Evolutionary conservation across 1,140 invertebrate genomes (phyloP), one percentile per base, ranked within the genome.

Genomic region (Scaptomyza graminum): DNA sequence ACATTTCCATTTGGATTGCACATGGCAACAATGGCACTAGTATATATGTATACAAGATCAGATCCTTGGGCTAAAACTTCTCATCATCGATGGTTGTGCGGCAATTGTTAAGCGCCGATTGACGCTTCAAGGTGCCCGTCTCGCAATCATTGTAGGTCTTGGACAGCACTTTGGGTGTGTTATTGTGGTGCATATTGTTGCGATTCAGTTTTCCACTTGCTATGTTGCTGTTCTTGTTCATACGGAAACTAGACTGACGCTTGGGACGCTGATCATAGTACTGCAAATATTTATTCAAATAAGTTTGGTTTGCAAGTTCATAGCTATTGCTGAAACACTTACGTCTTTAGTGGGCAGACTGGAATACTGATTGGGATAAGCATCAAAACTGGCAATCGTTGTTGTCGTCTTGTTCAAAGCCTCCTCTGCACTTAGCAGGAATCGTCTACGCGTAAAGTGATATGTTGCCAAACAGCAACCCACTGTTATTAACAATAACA

Each of bases 331-430:
- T 34, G 3, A 6, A 25, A 85, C 91, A 79, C 93, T 93, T 69
- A 95, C 94, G 90, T 95, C 95, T 83, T 95, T 96, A 54, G 96
- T 92, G 0, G 95, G 96, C 31, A 97, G 94, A n/a, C 95, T 95
- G 44, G 96, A 95, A 85, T 97, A 97, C 64, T 95, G 95, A 90
- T 97, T 97, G 78, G 95, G 95, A 81, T 96, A 96, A 0, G 94
- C 94, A 55, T 96, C 96, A 77, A 97, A 97, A 90, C 96, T 96
- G 51, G 94, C 95, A 11, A 78, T 83, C 12, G 90, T 90, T 4
- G 90, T 90, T 0, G 78, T 91, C 44, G 90, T 91, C 44, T 83
- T 87, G 31, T 56, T 92, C 65, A 91, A 65, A 0, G 75, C 71
- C 66, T 87, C 72, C 49, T 85, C 73, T 2, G 57, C 66, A 8